phyloP scores from a whole-genome alignment of 53 echinoderm and acorn worm species.

The Echinometra lucunter region DNA sequence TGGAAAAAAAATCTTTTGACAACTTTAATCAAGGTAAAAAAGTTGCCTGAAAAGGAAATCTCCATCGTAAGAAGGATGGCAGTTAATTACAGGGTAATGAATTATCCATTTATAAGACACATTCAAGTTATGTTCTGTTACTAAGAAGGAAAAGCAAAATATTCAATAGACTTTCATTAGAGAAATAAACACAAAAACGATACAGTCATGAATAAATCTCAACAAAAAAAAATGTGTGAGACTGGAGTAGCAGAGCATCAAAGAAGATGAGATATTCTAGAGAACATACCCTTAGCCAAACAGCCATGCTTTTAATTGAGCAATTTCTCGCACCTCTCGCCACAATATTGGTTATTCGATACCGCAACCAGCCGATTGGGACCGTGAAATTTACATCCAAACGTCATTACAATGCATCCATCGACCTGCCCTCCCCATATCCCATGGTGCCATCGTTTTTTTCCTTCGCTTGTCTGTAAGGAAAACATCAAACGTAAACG shows the following conservation, averaged over 20 bases:
- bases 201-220: conserved; percentile 30
- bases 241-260: neutral
- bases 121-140: neutral
- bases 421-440: conserved; percentile 22
- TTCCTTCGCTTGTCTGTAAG: conserved; percentile 36
- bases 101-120: neutral
- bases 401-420: conserved; percentile 43
- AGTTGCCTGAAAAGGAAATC: neutral
- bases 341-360: conserved; percentile 61
- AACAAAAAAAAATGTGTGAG: neutral
- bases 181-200: neutral
- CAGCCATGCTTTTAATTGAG: conserved; percentile 48
- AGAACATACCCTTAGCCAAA: conserved; percentile 43
- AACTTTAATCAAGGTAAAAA: too few relatives aligned
- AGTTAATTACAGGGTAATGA: neutral
- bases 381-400: conserved; percentile 58
- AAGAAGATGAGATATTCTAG: neutral
- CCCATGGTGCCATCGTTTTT: neutral
- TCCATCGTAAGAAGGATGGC: neutral
- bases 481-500: conserved; percentile 45
- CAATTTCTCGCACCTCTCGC: conserved; percentile 43
- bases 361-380: conserved; percentile 58
- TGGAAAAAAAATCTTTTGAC: too few relatives aligned
- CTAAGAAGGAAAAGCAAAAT: conserved; percentile 8
- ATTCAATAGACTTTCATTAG: neutral